Evolutionary conservation across 1,140 invertebrate species (phyloP).

Genomic region (Chironomus striatipennis): DNA sequence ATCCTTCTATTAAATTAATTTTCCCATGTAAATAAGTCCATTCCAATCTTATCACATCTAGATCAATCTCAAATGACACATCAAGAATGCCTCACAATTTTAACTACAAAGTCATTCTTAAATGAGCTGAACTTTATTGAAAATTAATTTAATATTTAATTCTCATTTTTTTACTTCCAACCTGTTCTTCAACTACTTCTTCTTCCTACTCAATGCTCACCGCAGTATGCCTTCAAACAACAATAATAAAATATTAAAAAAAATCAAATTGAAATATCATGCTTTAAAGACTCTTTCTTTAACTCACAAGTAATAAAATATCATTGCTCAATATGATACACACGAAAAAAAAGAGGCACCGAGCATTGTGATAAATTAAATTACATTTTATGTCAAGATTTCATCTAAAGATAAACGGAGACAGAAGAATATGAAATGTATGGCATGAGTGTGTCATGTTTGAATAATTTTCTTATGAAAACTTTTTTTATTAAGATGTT

Average conservation of each 20-base stretch:
- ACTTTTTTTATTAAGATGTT: background rate
- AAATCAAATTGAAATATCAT: conserved; percentile 5
- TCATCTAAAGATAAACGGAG: background rate
- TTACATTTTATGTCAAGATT: conserved; percentile 15
- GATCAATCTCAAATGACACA: too few species aligned
- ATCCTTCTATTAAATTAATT: too few species aligned
- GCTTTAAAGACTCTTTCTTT: background rate
- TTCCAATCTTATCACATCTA: too few species aligned
- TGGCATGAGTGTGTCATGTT: background rate
- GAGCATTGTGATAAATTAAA: conserved; percentile 21
- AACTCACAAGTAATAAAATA: background rate
- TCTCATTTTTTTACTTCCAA: background rate
- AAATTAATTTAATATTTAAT: too few species aligned
- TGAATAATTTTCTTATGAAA: conserved; percentile 18
- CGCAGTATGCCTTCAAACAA: background rate
- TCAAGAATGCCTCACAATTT: too few species aligned
- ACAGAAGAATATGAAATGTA: conserved; percentile 1
- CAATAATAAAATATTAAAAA: background rate
- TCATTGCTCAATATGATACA: conserved; percentile 11
- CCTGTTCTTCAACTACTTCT: background rate
- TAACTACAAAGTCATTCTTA: too few species aligned
- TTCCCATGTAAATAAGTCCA: too few species aligned
- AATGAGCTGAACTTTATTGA: too few species aligned
- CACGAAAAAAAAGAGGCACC: background rate
- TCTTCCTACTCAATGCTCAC: background rate